Conservation (phyloP, 2,797 vertebrate species). For the Kryptopterus vitreolus region DNA sequence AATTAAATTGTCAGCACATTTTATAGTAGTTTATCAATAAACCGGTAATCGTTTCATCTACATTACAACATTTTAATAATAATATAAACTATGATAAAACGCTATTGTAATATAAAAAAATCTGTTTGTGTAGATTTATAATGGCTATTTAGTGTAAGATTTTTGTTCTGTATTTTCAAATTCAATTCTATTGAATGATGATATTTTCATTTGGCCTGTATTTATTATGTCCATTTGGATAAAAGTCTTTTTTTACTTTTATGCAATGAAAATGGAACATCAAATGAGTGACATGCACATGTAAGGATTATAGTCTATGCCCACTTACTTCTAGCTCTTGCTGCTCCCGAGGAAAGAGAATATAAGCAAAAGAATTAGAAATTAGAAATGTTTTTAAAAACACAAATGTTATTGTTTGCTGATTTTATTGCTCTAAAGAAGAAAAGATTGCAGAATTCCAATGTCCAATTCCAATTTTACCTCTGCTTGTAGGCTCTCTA, state of each 20-base stretch:
- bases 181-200: constrained; percentile 10
- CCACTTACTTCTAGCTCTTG: constrained; percentile 99
- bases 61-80: neutral
- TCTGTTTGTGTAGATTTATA: neutral
- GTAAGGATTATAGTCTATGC: constrained; percentile 46
- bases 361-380: constrained; percentile 58
- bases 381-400: constrained; percentile 31
- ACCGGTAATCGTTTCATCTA: no score
- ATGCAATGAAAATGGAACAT: constrained; percentile 36
- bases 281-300: constrained; percentile 64
- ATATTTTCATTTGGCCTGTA: neutral
- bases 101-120: neutral
- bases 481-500: constrained; percentile 93
- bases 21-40: no score
- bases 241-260: constrained; percentile 16
- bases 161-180: constrained; percentile 29
- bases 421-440: neutral
- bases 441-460: neutral
- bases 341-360: constrained; percentile 82
- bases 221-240: neutral
- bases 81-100: neutral
- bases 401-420: neutral
- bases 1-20: no score
- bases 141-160: neutral
- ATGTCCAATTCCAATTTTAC: constrained; percentile 79